A percentile compares a stretch with the other conserved stretches of the same genome.
Evolutionary conservation across 2,888 invertebrate species (phyloP).

Genomic region (Nemapogon koenigi): DNA sequence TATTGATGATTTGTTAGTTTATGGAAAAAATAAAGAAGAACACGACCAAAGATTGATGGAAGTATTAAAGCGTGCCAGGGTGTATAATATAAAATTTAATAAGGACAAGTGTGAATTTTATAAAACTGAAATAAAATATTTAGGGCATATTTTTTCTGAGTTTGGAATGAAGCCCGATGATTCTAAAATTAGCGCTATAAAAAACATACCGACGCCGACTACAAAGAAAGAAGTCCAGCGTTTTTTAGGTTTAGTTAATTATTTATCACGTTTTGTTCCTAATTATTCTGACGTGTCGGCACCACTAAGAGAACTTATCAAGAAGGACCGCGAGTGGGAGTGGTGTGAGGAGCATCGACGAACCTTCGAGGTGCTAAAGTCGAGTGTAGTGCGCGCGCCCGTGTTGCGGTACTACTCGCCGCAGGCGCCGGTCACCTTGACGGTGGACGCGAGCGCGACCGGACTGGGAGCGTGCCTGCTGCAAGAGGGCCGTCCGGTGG

Average conservation of each 20-base stretch:
- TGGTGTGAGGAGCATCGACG: conserved; percentile 8
- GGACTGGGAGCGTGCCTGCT: conserved; percentile 13
- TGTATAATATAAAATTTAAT: conserved; percentile 10
- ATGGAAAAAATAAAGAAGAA: conserved; percentile 10
- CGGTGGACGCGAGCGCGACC: conserved; percentile 12
- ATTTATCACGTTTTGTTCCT: conserved; percentile 11
- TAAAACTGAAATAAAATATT: too few relatives aligned
- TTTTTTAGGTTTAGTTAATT: conserved; percentile 9
- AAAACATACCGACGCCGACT: too few relatives aligned
- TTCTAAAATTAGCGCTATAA: too few relatives aligned
- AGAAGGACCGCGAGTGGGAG: conserved; percentile 9
- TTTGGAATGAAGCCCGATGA: too few relatives aligned
- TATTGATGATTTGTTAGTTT: conserved; percentile 11
- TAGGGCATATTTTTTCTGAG: too few relatives aligned
- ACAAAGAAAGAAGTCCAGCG: too few relatives aligned
- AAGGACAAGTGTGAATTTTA: not conserved
- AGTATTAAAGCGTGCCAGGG: conserved; percentile 7
- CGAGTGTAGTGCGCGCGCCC: conserved; percentile 7
- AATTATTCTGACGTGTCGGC: conserved; percentile 3
- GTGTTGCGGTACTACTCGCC: conserved; percentile 11
- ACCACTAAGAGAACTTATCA: conserved; percentile 11
- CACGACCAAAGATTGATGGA: conserved; percentile 12
- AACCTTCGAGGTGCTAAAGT: conserved; percentile 9
- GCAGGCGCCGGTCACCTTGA: conserved; percentile 11
- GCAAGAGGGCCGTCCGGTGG: conserved; percentile 13